Base-by-base conservation (phyloP, 2,113 vertebrate genomes). In the Heliornis fulica region DNA sequence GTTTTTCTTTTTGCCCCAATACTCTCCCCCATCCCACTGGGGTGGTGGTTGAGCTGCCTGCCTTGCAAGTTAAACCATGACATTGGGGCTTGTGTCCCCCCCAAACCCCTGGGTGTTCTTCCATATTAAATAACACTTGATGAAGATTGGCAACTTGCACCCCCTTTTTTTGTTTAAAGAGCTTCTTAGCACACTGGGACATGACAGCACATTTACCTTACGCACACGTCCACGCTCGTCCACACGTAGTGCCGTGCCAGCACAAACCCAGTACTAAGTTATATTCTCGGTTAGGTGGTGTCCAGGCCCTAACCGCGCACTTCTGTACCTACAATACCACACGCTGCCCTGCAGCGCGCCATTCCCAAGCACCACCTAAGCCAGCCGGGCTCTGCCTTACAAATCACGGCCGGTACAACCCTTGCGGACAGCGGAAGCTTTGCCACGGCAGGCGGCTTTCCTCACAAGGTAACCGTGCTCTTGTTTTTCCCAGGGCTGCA, bases 341-440 rank as follows among this genome's bases (percentile, higher is more conserved):
- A 13, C 20, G 8, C 38, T 2, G 6, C 3, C 6, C 34, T 2
- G 5, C 13, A 12, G 28, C 2, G 5, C 1, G 10, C 1, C 0
- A 3, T 3, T 26, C 43, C n/a, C 31, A 36, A 32, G 1, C 4
- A 71, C 32, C 4, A 2, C 40, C 32, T 41, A 15, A 5, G 13
- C 4, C 56, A 56, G 22, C 1, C 4, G 11, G 61, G 15, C n/a
- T 23, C 28, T 40, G 2, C 2, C 1, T 4, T 9, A 14, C 26
- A 76, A 31, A 21, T 4, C 36, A 4, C 8, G 14, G 21, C 31
- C 7, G n/a, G n/a, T 6, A 36, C 0, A 2, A 15, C 20, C 41
- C 23, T 10, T 0, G 3, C 1, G 12, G 11, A 28, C n/a, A 56
- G n/a, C 2, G 4, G 23, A 57, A 31, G 3, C 15, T 11, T 7